Percentiles rank a stretch among this genome's conserved stretches.
These are phyloP conservation scores for Spodoptera frugiperda DNA, from an alignment of 1,140 invertebrate species.

Conservation along the genomic window DNA sequence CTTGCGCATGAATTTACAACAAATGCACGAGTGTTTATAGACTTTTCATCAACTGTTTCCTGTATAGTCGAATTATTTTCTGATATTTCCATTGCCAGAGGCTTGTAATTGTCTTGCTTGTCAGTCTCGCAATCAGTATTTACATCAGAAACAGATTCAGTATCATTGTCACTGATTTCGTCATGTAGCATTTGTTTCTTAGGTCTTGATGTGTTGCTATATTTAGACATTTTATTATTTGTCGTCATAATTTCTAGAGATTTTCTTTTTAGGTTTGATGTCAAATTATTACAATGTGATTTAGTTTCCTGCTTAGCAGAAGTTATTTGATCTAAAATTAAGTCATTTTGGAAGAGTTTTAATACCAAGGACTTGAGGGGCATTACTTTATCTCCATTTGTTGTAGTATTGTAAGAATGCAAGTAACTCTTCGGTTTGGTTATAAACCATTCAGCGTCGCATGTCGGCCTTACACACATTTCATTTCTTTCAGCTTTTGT, in stretches of 20 bases:
- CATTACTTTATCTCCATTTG: not conserved
- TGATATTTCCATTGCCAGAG: too few species aligned
- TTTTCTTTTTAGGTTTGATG: constrained; percentile 27
- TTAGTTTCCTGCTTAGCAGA: not conserved
- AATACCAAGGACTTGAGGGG: constrained; percentile 14
- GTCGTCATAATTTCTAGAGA: not conserved
- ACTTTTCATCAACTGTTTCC: not conserved
- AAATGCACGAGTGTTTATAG: too few species aligned
- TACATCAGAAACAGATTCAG: not conserved
- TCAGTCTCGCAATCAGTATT: too few species aligned
- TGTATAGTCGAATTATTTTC: too few species aligned
- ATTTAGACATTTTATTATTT: constrained; percentile 5
- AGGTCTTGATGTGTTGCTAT: too few species aligned
- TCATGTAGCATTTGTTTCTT: not conserved
- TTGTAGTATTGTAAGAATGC: not conserved
- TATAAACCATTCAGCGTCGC: constrained; percentile 56
- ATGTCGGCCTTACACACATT: not conserved
- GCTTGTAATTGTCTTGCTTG: too few species aligned
- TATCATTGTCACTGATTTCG: not conserved
- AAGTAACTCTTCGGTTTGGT: constrained; percentile 56
- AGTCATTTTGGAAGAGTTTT: constrained; percentile 45
- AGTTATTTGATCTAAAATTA: constrained; percentile 22
- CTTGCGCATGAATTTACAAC: too few species aligned
- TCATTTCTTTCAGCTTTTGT: not conserved
- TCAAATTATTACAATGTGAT: not conserved